These are phyloP conservation scores for Calycopis cecrops DNA, from an alignment of 1,140 invertebrate species.

Conservation along the genomic window DNA sequence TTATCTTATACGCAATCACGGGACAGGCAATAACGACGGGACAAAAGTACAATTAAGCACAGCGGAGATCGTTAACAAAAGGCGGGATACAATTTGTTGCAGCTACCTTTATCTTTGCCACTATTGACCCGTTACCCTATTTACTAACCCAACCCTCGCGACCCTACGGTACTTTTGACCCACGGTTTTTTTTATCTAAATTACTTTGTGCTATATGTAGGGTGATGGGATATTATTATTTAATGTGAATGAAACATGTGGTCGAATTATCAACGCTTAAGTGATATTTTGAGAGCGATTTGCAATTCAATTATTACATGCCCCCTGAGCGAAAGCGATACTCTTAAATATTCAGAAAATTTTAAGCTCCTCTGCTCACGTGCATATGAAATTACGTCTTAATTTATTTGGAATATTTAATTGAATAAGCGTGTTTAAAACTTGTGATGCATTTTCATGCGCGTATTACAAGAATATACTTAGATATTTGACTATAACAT, in stretches of 20 bases:
- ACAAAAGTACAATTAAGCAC: conserved; percentile 72
- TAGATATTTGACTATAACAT: no score
- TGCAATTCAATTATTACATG: conserved; percentile 44
- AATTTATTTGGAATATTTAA: background rate
- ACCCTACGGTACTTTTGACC: conserved; percentile 29
- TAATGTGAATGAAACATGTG: conserved; percentile 67
- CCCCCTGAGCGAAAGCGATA: conserved; percentile 24
- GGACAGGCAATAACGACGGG: conserved; percentile 38
- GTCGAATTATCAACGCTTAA: conserved; percentile 61
- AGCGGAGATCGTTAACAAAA: conserved; percentile 62
- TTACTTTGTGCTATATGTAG: conserved; percentile 16
- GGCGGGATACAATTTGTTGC: conserved; percentile 67
- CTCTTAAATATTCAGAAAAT: conserved; percentile 20
- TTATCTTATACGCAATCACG: conserved; percentile 50
- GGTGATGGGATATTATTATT: conserved; percentile 47
- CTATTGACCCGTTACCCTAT: conserved; percentile 70
- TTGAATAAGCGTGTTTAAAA: background rate
- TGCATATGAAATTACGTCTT: conserved; percentile 16
- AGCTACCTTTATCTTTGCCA: conserved; percentile 66
- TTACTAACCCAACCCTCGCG: conserved; percentile 48
- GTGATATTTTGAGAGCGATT: conserved; percentile 66
- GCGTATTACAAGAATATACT: no score
- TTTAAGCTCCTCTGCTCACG: conserved; percentile 16
- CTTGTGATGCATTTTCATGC: no score
- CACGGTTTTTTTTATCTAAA: conserved; percentile 24